A percentile compares a stretch with the other conserved stretches of the same genome.
phyloP scores from a whole-genome alignment of 2,888 invertebrate species.

The Pomacea canaliculata region DNA sequence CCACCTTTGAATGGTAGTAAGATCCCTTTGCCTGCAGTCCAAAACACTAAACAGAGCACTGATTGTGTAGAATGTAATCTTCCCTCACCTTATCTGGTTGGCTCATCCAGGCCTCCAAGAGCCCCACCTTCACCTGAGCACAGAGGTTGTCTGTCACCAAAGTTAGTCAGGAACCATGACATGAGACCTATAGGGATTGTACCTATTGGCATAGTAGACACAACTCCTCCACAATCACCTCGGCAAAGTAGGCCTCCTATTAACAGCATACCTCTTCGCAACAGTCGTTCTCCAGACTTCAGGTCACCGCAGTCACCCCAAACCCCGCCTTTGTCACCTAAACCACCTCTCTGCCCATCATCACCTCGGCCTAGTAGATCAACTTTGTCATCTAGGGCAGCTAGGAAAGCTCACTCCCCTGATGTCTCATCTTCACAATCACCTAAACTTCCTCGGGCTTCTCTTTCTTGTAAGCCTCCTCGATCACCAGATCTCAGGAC shows the following conservation, averaged over 20 bases:
- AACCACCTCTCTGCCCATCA: conserved; percentile 14
- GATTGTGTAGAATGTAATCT: conserved; percentile 9
- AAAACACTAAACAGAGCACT: background rate
- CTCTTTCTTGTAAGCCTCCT: background rate
- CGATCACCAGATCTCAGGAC: conserved; percentile 8
- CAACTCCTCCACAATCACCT: conserved; percentile 16
- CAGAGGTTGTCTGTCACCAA: conserved; percentile 5
- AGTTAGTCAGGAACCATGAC: conserved; percentile 7
- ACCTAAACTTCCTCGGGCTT: background rate
- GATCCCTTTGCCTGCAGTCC: conserved; percentile 13
- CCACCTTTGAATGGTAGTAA: conserved; percentile 11
- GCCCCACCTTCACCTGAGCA: background rate
- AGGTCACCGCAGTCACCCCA: conserved; percentile 16
- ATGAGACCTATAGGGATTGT: conserved; percentile 17
- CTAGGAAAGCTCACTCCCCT: background rate
- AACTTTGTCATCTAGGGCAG: background rate
- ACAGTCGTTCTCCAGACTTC: conserved; percentile 11
- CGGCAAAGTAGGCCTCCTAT: conserved; percentile 8
- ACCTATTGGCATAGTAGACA: background rate
- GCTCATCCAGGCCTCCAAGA: background rate
- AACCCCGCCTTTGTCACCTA: conserved; percentile 13
- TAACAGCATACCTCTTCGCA: conserved; percentile 6
- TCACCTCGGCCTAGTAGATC: conserved; percentile 3
- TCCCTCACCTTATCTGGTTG: background rate
- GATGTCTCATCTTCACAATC: background rate